These are phyloP conservation scores for Brachyptera putata DNA, from an alignment of 2,888 invertebrate species.

Conservation along the genomic window DNA sequence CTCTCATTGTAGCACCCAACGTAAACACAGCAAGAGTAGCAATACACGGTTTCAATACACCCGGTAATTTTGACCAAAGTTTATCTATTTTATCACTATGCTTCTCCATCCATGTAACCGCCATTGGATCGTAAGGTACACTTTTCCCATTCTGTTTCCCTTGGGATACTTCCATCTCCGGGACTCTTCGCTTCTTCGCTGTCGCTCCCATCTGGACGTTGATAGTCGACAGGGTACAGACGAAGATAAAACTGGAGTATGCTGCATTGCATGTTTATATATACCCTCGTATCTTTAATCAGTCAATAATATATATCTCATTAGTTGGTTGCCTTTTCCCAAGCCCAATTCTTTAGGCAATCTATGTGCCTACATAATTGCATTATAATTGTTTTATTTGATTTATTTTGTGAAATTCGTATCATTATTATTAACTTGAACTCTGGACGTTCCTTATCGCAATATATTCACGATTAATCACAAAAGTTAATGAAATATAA, in stretches of 20 bases:
- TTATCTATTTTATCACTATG: slow-evolving; percentile 53
- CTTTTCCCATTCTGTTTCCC: background rate
- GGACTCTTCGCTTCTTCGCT: background rate
- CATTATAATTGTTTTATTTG: no score
- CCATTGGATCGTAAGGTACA: slow-evolving; percentile 47
- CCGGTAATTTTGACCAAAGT: slow-evolving; percentile 54
- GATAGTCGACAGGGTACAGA: no score
- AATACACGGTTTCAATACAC: slow-evolving; percentile 51
- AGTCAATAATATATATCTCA: no score
- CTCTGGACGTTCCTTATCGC: no score
- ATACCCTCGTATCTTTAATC: background rate
- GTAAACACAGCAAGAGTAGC: slow-evolving; percentile 58
- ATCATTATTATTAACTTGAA: no score
- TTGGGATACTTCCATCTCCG: background rate
- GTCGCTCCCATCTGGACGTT: background rate
- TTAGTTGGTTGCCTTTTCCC: no score
- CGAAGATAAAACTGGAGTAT: background rate
- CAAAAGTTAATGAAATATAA: no score
- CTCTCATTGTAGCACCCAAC: slow-evolving; percentile 59
- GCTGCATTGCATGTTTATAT: background rate
- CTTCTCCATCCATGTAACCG: slow-evolving; percentile 59
- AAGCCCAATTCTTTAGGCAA: no score
- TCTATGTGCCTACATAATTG: no score
- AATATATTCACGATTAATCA: no score
- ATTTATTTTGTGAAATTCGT: no score